phyloP scores from a whole-genome alignment of 2,797 vertebrate species.

The Melanotaenia pygmaea region DNA sequence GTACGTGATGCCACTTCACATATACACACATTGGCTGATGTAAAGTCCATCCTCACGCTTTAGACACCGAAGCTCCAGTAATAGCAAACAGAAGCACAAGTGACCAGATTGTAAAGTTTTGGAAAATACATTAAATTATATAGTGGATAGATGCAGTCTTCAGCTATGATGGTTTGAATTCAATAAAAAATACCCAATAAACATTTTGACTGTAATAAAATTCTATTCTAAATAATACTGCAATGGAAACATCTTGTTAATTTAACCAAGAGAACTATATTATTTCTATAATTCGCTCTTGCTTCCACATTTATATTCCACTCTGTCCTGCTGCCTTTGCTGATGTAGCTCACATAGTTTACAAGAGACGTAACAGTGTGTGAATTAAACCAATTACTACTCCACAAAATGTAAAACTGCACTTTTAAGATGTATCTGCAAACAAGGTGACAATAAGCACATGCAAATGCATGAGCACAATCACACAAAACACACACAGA shows the following conservation, averaged over 20 bases:
- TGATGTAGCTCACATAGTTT: conserved; percentile 20
- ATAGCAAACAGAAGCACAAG: conserved; percentile 30
- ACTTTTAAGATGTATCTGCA: conserved; percentile 25
- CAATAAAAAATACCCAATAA: not conserved
- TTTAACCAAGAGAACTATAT: not conserved
- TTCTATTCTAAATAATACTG: not conserved
- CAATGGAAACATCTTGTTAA: conserved; percentile 4
- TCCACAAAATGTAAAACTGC: conserved; percentile 17
- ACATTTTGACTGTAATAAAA: not conserved
- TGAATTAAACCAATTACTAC: conserved; percentile 29
- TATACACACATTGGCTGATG: conserved; percentile 5
- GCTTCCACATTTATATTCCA: not conserved
- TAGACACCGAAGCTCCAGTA: conserved; percentile 4
- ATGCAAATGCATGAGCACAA: conserved; percentile 1
- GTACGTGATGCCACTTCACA: conserved; percentile 32
- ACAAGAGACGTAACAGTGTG: conserved; percentile 1
- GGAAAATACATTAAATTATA: conserved; percentile 12
- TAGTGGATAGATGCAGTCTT: not conserved
- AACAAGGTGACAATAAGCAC: conserved; percentile 9
- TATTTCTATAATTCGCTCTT: not conserved
- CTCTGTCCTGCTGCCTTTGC: not conserved
- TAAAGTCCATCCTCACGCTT: conserved; percentile 33
- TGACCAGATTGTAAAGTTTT: not conserved
- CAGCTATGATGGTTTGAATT: not conserved
- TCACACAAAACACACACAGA: conserved; percentile 14